Base-by-base conservation (phyloP, 1,140 invertebrate species). In the Aricia agestis region DNA sequence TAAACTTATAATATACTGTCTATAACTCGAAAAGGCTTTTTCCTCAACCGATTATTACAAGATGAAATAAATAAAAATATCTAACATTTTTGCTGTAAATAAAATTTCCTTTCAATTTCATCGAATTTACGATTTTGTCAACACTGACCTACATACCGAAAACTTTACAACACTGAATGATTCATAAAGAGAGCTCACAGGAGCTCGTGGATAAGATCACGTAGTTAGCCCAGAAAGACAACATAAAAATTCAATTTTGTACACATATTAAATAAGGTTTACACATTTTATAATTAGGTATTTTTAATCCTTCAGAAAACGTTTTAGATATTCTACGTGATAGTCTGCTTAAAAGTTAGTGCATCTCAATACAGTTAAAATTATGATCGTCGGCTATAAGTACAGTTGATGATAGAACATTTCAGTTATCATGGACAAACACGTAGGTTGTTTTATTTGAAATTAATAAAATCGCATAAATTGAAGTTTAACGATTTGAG, bases 401-500 rank as follows among this genome's bases (percentile, higher is more conserved):
- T 0, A 9, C 36, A 36, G 25, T 25, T 25, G 1, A 25, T 25
- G 25, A 25, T 25, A 25, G 36, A 2, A 36, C 36, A 36, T 36
- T 36, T 36, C 9, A 36, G 11, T 52, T 52, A 13, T 52, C 3
- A 52, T 15, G 2, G 45, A 52, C 13, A 1, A 52, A 2, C 11
- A 11, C 11, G 45, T 13, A 15, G 45, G 45, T 52, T 52, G 45
- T 52, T 52, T 42, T 52, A 63, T 18, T 63, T 11, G 59, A 19
- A 63, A 63, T 63, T 63, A 63, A 19, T 63, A 63, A 63, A 63
- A 63, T 19, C 59, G 59, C 59, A 63, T 63, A 63, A 63, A 63
- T 63, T 63, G 18, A 18, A 25, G 59, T 11, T 63, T 63, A 63
- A 63, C 59, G 19, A 25, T 25, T 7, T 7, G 59, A 63, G 59